Percentiles rank a stretch among this genome's conserved stretches.
These are phyloP conservation scores for Phyto melanocephala DNA, from an alignment of 2,888 invertebrate species.

Conservation along the genomic window DNA sequence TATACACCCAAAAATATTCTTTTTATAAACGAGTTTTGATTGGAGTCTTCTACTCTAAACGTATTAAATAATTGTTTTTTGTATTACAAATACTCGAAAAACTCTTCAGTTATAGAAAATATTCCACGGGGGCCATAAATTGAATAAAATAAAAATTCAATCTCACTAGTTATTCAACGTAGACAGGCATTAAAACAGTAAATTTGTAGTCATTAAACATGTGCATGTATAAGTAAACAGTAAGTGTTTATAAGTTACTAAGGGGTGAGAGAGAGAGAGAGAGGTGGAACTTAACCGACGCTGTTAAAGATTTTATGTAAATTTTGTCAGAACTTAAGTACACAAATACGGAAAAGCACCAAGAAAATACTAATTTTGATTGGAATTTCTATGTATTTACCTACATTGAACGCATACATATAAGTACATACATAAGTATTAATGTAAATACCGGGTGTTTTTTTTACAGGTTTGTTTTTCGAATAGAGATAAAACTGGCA, in stretches of 20 bases:
- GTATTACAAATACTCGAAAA: no score
- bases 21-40: no score
- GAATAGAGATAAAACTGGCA: no score
- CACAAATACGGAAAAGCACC: background rate
- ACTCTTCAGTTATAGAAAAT: no score
- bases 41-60: no score
- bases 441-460: no score
- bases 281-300: background rate
- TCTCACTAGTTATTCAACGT: background rate
- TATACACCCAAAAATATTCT: no score
- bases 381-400: background rate
- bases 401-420: background rate
- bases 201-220: background rate
- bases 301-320: conserved; percentile 25
- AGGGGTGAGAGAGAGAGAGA: background rate
- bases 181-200: background rate
- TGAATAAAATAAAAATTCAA: background rate
- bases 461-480: no score
- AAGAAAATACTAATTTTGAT: background rate
- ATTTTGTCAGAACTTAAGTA: conserved; percentile 6
- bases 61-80: no score
- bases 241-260: background rate
- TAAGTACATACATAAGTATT: background rate
- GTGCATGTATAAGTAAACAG: background rate
- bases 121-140: no score